Conservation (phyloP, 2,113 vertebrate genomes). For the Shinisaurus crocodilurus region DNA sequence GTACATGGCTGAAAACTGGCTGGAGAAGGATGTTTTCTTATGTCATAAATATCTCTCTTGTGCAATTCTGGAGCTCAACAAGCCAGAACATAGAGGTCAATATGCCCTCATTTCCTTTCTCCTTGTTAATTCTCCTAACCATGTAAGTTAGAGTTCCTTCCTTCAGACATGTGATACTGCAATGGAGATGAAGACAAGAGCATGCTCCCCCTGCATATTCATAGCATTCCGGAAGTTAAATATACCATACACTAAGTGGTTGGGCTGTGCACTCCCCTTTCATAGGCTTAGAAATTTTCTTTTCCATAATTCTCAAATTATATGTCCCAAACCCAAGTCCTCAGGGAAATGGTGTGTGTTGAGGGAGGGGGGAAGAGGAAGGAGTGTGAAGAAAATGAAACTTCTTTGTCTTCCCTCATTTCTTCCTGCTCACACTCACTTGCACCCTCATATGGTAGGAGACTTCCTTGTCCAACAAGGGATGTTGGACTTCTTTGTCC, state of each 20-base stretch:
- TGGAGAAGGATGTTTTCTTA: slow-evolving; percentile 14
- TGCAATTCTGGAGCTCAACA: not conserved
- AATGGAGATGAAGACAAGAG: not conserved
- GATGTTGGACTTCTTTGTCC: not conserved
- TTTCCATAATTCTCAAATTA: slow-evolving; percentile 20
- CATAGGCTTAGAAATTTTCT: slow-evolving; percentile 5
- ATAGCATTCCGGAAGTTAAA: slow-evolving; percentile 6
- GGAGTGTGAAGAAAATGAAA: not conserved
- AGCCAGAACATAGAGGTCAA: not conserved
- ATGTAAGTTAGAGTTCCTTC: not conserved
- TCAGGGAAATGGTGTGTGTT: not conserved
- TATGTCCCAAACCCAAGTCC: not conserved
- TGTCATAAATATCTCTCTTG: not conserved
- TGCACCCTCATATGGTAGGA: not conserved
- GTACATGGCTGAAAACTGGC: accelerated
- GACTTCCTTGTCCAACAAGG: not conserved
- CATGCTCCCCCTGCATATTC: not conserved
- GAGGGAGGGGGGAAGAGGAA: not conserved
- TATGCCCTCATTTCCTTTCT: slow-evolving; percentile 6
- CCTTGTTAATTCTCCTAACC: not conserved
- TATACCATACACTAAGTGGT: not conserved
- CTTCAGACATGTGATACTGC: not conserved
- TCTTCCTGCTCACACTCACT: not conserved
- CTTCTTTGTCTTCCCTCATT: not conserved
- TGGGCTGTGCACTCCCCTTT: not conserved